Evolutionary conservation across 2,888 invertebrate species (phyloP).

Genomic region (Epirrita christyi): DNA sequence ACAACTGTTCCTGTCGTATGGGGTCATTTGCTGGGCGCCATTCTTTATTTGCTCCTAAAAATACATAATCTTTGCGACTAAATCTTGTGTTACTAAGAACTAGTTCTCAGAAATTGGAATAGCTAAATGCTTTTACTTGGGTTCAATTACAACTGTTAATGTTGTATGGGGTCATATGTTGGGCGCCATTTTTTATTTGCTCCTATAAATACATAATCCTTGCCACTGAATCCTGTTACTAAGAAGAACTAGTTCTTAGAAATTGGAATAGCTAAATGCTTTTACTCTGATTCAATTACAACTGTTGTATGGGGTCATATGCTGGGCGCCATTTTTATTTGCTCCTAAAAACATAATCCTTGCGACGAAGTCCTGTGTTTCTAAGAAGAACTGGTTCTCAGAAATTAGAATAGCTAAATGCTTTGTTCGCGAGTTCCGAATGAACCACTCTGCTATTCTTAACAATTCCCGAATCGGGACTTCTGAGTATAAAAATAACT

Average conservation of each 20-base stretch:
- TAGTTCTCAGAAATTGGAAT: conserved; percentile 3
- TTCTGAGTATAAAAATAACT: too few relatives aligned
- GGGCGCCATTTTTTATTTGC: too few relatives aligned
- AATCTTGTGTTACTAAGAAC: too few relatives aligned
- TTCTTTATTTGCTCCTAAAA: too few relatives aligned
- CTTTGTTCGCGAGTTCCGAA: background rate
- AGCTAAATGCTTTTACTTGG: conserved; percentile 5
- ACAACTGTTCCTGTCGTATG: conserved; percentile 42
- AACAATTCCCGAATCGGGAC: too few relatives aligned
- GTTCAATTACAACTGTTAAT: too few relatives aligned
- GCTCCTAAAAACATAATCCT: conserved; percentile 15
- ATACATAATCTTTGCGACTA: background rate
- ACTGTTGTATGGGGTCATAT: too few relatives aligned
- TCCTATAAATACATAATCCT: conserved; percentile 15
- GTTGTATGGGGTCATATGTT: too few relatives aligned
- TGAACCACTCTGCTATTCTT: too few relatives aligned
- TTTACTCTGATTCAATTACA: too few relatives aligned
- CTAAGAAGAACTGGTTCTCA: background rate
- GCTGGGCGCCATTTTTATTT: conserved; percentile 6
- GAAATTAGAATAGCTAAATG: conserved; percentile 9
- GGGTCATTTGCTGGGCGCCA: conserved; percentile 18
- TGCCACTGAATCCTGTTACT: background rate
- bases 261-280: conserved; percentile 8
- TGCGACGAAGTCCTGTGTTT: background rate
- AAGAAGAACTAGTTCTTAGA: background rate